Conservation (phyloP, 2,113 vertebrate species). For the Dasypus novemcinctus region DNA sequence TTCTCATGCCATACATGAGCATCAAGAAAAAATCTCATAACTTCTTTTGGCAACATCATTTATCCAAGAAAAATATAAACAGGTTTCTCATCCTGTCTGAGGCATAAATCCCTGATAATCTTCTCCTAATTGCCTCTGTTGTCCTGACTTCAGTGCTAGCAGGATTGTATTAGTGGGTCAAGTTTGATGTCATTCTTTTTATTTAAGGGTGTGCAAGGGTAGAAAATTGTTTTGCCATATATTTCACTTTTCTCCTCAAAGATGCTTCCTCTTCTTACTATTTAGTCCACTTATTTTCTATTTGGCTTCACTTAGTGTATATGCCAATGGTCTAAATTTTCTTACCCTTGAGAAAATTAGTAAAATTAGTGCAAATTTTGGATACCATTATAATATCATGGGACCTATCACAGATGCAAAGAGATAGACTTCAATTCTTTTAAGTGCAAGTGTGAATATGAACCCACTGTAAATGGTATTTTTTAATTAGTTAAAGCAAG, state of each 20-base stretch:
- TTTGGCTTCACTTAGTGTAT: background rate
- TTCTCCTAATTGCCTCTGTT: background rate
- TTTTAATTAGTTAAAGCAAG: too few species aligned
- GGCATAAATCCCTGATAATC: background rate
- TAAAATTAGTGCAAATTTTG: background rate
- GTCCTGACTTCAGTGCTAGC: background rate
- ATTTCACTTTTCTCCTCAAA: conserved; percentile 14
- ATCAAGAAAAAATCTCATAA: accelerated
- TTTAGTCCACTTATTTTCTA: background rate
- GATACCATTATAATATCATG: background rate
- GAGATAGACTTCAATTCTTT: background rate
- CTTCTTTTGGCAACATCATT: background rate
- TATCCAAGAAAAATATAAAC: background rate
- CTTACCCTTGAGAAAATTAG: background rate
- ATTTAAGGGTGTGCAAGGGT: background rate
- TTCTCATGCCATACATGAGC: background rate
- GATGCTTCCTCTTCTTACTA: background rate
- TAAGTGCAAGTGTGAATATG: background rate
- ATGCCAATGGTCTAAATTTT: background rate
- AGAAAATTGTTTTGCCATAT: conserved; percentile 22
- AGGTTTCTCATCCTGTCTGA: background rate
- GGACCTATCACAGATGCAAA: background rate
- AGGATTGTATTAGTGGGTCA: background rate
- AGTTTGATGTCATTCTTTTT: background rate
- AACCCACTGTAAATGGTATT: too few species aligned